These are phyloP conservation scores for Onchidella celtica DNA, from an alignment of 2,888 invertebrate genomes.

Conservation along the genomic window DNA sequence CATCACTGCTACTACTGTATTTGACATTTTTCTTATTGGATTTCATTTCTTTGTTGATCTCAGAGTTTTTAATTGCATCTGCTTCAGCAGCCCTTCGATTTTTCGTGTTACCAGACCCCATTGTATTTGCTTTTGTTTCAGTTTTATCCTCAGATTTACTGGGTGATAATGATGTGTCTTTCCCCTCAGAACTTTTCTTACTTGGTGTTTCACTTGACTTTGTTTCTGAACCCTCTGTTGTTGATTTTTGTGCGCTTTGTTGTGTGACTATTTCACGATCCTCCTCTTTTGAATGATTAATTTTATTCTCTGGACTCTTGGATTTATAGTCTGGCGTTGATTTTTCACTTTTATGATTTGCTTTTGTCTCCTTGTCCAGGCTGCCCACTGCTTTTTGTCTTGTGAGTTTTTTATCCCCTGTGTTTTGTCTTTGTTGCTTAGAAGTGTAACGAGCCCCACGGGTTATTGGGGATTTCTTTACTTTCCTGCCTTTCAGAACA, in stretches of 20 bases:
- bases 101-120: no score
- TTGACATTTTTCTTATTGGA: conserved; percentile 9
- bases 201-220: not conserved
- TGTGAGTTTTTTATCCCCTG: not conserved
- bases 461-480: not conserved
- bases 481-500: not conserved
- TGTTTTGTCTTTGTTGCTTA: not conserved
- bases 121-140: not conserved
- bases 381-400: not conserved
- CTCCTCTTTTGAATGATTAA: not conserved
- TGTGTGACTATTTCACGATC: not conserved
- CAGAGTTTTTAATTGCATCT: conserved; percentile 5
- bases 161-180: not conserved
- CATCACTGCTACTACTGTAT: not conserved
- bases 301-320: not conserved
- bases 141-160: not conserved
- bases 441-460: not conserved
- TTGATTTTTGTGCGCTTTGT: no score
- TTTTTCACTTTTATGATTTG: not conserved
- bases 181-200: not conserved
- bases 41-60: conserved; percentile 5
- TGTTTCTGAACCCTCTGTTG: not conserved
- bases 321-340: not conserved
- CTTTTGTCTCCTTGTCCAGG: not conserved
- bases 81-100: not conserved